Evolutionary conservation across 2,113 vertebrate species (phyloP).

Genomic region (Zeus faber): DNA sequence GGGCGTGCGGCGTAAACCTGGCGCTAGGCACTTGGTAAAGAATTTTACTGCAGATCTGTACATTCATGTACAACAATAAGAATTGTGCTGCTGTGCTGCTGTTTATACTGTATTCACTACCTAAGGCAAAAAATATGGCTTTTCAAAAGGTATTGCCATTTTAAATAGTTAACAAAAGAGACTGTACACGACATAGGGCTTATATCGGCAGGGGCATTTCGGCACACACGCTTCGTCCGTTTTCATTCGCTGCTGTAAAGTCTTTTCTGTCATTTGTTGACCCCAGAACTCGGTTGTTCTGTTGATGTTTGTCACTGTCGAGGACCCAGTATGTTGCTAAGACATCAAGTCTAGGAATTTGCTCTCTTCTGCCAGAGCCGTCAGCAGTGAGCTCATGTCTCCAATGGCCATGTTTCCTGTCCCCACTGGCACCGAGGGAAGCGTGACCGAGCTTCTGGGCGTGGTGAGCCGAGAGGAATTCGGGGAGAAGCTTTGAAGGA

Average conservation of each 20-base stretch:
- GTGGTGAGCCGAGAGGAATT: conserved; percentile 90
- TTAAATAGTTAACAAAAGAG: conserved; percentile 39
- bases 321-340: conserved; percentile 48
- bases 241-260: conserved; percentile 2
- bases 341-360: conserved; percentile 90
- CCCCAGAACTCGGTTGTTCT: background rate
- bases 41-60: conserved; percentile 39
- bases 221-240: conserved; percentile 2
- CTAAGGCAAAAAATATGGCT: conserved; percentile 65
- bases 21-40: conserved; percentile 70
- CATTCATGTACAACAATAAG: conserved; percentile 29
- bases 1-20: conserved; percentile 35
- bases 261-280: conserved; percentile 6
- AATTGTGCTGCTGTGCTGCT: conserved; percentile 37
- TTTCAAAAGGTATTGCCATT: conserved; percentile 41
- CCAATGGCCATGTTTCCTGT: conserved; percentile 92
- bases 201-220: conserved; percentile 15
- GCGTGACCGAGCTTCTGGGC: conserved; percentile 79
- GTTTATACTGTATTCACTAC: conserved; percentile 31
- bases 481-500: conserved; percentile 85
- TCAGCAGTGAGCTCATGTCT: conserved; percentile 93
- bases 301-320: background rate
- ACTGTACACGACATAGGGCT: conserved; percentile 45
- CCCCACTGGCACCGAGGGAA: conserved; percentile 77
- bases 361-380: conserved; percentile 90